phyloP scores from a whole-genome alignment of 1,140 invertebrate genomes.

The Pogonognathellus flavescens region DNA sequence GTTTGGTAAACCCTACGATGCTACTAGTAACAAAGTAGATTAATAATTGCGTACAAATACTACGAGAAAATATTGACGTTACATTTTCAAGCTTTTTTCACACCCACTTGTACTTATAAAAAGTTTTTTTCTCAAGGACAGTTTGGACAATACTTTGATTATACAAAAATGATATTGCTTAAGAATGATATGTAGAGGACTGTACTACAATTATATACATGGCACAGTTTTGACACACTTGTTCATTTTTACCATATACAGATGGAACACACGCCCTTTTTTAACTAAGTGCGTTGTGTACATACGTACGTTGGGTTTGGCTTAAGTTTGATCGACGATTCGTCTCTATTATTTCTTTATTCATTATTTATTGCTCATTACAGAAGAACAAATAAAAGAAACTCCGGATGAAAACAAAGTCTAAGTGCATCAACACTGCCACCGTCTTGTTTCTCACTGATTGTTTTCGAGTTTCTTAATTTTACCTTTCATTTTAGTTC shows the following conservation, averaged over 20 bases:
- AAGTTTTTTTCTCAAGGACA: too few species aligned
- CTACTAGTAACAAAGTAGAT: too few species aligned
- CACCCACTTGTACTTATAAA: too few species aligned
- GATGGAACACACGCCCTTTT: constrained; percentile 29
- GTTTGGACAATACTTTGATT: too few species aligned
- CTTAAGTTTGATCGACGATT: constrained; percentile 22
- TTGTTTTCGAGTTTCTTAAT: not conserved
- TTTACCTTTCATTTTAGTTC: constrained; percentile 9
- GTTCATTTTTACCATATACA: constrained; percentile 31
- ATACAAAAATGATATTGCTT: constrained; percentile 6
- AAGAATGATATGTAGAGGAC: not conserved
- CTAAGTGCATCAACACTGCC: not conserved
- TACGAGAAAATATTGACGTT: too few species aligned
- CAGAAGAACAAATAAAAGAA: constrained; percentile 46
- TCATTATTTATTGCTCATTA: constrained; percentile 36
- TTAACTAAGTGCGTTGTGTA: constrained; percentile 33
- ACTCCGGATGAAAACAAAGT: constrained; percentile 8
- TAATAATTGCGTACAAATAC: too few species aligned
- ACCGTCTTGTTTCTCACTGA: not conserved
- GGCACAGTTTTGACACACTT: constrained; percentile 48
- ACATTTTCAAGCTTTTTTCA: too few species aligned
- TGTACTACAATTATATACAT: not conserved
- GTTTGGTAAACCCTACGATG: too few species aligned
- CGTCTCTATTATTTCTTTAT: constrained; percentile 44
- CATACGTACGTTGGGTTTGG: constrained; percentile 31